A percentile compares a stretch with the other conserved stretches of the same genome.
Evolutionary conservation across 1,140 invertebrate genomes (phyloP).

Genomic region (Ladona fulva): DNA sequence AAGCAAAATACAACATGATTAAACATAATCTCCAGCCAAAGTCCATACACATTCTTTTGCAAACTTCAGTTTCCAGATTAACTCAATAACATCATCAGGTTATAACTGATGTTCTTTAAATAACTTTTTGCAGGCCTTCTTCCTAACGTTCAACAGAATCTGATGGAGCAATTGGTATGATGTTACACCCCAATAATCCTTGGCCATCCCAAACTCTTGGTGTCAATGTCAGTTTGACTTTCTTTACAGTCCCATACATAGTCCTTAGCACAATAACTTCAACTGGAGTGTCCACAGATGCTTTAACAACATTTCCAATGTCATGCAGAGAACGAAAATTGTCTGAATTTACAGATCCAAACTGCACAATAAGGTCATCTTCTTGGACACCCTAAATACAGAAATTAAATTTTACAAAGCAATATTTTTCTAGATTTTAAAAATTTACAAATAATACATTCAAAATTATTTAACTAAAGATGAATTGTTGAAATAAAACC

Average conservation of each 20-base stretch:
- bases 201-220: slow-evolving; percentile 61
- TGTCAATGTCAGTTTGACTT: slow-evolving; percentile 46
- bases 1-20: too few species aligned
- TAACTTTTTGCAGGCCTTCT: too few species aligned
- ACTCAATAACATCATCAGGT: too few species aligned
- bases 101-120: too few species aligned
- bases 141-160: slow-evolving; percentile 43
- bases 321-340: slow-evolving; percentile 66
- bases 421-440: too few species aligned
- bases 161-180: slow-evolving; percentile 37
- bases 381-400: slow-evolving; percentile 57
- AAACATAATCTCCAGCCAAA: too few species aligned
- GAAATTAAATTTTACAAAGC: slow-evolving; percentile 32
- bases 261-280: slow-evolving; percentile 50
- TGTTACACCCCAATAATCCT: slow-evolving; percentile 68
- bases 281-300: slow-evolving; percentile 56
- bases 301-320: slow-evolving; percentile 56
- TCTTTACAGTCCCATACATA: slow-evolving; percentile 36
- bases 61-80: too few species aligned
- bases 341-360: slow-evolving; percentile 66
- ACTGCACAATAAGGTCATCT: slow-evolving; percentile 65
- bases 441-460: too few species aligned
- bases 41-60: too few species aligned
- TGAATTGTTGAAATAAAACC: too few species aligned
- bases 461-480: too few species aligned